A percentile compares a stretch with the other conserved stretches of the same genome.
Conservation (phyloP, 2,797 vertebrate genomes). For the Sebastes cheni region DNA sequence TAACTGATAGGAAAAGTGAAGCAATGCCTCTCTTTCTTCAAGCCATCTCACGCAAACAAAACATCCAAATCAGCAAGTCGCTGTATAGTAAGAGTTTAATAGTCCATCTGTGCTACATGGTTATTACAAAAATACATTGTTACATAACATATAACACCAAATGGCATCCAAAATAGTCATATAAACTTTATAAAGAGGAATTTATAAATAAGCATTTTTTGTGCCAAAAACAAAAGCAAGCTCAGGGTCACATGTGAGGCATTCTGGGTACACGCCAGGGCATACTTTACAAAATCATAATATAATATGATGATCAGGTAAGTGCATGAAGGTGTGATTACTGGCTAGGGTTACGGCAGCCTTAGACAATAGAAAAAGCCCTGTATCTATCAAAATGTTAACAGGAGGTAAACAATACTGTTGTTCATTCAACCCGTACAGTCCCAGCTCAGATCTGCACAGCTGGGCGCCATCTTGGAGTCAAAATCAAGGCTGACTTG, state of each 20-base stretch:
- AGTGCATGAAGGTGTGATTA: constrained; percentile 45
- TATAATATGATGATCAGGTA: constrained; percentile 36
- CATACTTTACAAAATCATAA: constrained; percentile 44
- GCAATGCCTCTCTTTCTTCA: not conserved
- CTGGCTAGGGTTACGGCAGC: constrained; percentile 21
- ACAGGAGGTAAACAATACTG: constrained; percentile 42
- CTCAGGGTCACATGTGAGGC: constrained; percentile 57
- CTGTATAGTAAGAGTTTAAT: constrained; percentile 55
- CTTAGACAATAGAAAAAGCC: constrained; percentile 50
- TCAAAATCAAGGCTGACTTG: constrained; percentile 33
- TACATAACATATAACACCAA: constrained; percentile 50
- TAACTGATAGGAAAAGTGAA: not conserved
- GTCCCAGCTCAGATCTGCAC: constrained; percentile 12
- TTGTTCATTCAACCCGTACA: constrained; percentile 20
- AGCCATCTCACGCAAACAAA: not conserved
- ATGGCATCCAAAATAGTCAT: constrained; percentile 51
- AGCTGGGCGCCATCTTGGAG: not conserved
- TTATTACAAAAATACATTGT: constrained; percentile 70
- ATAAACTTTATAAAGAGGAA: constrained; percentile 59
- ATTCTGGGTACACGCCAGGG: constrained; percentile 57
- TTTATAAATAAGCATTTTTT: constrained; percentile 49
- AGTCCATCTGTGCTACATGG: constrained; percentile 43
- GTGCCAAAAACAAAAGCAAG: constrained; percentile 52
- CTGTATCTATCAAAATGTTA: constrained; percentile 41
- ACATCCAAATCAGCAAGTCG: not conserved